Evolutionary conservation across 1,140 invertebrate genomes (phyloP), one percentile per base, ranked within the genome.

Genomic region (Dinoponera quadriceps): DNA sequence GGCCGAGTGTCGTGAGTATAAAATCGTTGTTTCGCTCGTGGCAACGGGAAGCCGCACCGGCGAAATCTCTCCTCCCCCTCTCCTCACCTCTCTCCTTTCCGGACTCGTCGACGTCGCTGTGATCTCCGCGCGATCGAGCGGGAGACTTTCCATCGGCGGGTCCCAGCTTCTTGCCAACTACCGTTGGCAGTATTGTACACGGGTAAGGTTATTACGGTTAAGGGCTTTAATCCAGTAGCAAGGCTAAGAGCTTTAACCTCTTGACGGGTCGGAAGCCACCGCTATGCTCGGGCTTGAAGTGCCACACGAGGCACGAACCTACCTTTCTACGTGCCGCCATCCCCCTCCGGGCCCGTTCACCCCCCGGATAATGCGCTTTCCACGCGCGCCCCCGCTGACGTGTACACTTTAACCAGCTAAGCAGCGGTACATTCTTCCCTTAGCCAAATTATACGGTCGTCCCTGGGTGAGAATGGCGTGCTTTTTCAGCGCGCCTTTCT

Each of bases 241-340:
- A 29, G 25, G 55, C 69, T 71, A 82, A 73, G 69, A 72, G 69
- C 69, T 82, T 82, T 73, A 82, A 72, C 54, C 78, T 75, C 69
- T 73, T 62, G 51, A 73, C 78, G 44, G 69, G 55, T 73, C 57
- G 78, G 59, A 62, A 60, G 78, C 44, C 48, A 54, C 29, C 20
- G 25, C n/a, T 54, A 65, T 49, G 75, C 22, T 68, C 44, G 22
- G 38, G 33, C 62, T 69, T 80, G 16, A 80, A 80, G 65, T 69
- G 51, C 65, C 51, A 14, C 22, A 22, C 75, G 38, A 54, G 49
- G 65, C 63, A 69, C 62, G 49, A 68, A 78, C 29, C 75, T 69
- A 38, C 62, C 48, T 55, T 1, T 9, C 38, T 44, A 44, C 38
- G 38, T 44, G 38, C 38, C 11, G 4, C 38, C 7, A 44, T 44